These are phyloP conservation scores for Cynaeus angustus DNA, from an alignment of 2,888 invertebrate genomes.

Conservation along the genomic window DNA sequence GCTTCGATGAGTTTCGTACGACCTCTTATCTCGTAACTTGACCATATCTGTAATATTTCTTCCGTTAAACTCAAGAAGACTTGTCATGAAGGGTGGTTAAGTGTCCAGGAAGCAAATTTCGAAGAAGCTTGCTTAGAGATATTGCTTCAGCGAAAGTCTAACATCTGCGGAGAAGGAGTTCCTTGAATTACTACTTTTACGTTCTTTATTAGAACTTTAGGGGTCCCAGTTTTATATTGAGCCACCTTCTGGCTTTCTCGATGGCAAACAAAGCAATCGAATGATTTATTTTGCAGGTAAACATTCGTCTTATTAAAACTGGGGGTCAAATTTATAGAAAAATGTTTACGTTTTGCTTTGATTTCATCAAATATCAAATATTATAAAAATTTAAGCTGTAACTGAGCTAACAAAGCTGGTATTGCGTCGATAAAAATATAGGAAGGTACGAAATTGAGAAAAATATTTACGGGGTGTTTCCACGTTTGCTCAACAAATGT, in stretches of 20 bases:
- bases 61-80: slow-evolving; percentile 20
- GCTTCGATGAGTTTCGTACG: slow-evolving; percentile 59
- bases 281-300: slow-evolving; percentile 23
- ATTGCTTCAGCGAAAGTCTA: slow-evolving; percentile 2
- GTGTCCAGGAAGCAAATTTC: no score
- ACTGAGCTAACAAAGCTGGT: no score
- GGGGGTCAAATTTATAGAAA: no score
- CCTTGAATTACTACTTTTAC: slow-evolving; percentile 31
- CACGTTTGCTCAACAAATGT: no score
- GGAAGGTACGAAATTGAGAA: no score
- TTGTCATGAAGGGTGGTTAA: slow-evolving; percentile 3
- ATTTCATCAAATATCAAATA: no score
- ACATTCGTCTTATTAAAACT: slow-evolving; percentile 7
- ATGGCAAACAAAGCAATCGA: slow-evolving; percentile 23
- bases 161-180: slow-evolving; percentile 19
- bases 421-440: no score
- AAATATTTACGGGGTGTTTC: no score
- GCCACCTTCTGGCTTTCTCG: slow-evolving; percentile 16
- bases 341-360: no score
- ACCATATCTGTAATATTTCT: slow-evolving; percentile 42
- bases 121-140: slow-evolving; percentile 1
- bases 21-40: slow-evolving; percentile 54
- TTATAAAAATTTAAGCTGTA: no score
- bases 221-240: slow-evolving; percentile 26
- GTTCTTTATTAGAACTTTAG: slow-evolving; percentile 28